Conservation (phyloP, 2,888 invertebrate genomes). For the Ypsolopha scabrella region DNA sequence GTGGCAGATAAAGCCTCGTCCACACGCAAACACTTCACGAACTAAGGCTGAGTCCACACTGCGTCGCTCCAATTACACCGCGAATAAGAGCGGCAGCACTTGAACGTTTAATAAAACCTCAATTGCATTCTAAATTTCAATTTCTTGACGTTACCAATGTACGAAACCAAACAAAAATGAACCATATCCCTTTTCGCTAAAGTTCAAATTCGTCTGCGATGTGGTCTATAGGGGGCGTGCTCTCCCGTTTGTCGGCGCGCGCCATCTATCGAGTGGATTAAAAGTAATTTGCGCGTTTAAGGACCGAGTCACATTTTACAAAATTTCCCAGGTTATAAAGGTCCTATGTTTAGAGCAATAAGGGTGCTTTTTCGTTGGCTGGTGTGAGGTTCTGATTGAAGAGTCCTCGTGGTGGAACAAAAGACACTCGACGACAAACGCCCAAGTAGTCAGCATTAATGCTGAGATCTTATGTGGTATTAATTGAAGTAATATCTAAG, state of each 20-base stretch:
- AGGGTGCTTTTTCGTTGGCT: background rate
- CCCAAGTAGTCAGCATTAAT: background rate
- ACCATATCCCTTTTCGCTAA: too few relatives aligned
- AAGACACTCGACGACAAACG: background rate
- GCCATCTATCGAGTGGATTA: slow-evolving; percentile 42
- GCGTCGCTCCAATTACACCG: too few relatives aligned
- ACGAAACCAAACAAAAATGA: too few relatives aligned
- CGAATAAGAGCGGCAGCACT: too few relatives aligned
- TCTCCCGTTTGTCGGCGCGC: background rate
- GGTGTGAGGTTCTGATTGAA: slow-evolving; percentile 5
- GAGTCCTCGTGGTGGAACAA: slow-evolving; percentile 4
- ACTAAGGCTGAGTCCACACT: too few relatives aligned
- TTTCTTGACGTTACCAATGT: too few relatives aligned
- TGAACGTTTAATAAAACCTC: too few relatives aligned
- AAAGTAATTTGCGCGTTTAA: slow-evolving; percentile 44
- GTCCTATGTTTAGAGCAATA: too few relatives aligned
- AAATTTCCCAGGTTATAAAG: background rate
- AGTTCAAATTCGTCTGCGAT: too few relatives aligned
- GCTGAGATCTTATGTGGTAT: background rate
- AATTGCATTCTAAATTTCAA: too few relatives aligned
- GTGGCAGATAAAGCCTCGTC: too few relatives aligned
- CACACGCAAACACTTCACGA: too few relatives aligned
- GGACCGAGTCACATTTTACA: background rate
- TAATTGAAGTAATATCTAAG: background rate
- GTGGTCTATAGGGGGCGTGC: background rate